Evolutionary conservation across 1,140 invertebrate genomes (phyloP).

Genomic region (Myzus persicae): DNA sequence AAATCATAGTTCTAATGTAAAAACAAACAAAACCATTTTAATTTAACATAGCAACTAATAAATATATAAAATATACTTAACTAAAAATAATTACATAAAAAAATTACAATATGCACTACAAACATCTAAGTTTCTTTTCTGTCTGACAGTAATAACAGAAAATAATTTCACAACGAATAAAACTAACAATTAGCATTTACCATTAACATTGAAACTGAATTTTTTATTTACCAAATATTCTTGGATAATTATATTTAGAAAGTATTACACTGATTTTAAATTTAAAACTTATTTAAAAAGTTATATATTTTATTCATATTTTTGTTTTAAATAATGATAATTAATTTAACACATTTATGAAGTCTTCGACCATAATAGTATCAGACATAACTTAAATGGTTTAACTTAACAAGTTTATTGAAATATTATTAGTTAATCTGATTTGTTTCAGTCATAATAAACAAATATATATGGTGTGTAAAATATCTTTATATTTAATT

Average conservation of each 20-base stretch:
- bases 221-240: neutral
- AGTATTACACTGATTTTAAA: neutral
- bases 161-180: neutral
- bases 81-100: neutral
- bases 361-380: neutral
- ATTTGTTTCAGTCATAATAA: neutral
- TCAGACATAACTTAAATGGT: neutral
- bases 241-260: neutral
- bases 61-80: too few species aligned
- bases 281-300: neutral
- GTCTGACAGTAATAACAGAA: neutral
- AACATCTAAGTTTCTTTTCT: neutral
- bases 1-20: conserved; percentile 73
- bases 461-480: neutral
- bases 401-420: too few species aligned
- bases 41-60: neutral
- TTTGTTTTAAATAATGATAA: neutral
- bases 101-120: neutral
- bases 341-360: neutral
- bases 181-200: neutral
- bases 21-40: neutral
- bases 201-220: neutral
- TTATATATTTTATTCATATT: neutral
- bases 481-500: neutral
- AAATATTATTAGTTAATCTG: too few species aligned